Conservation (phyloP, 2,797 vertebrate species). For the Hylomyscus alleni region DNA sequence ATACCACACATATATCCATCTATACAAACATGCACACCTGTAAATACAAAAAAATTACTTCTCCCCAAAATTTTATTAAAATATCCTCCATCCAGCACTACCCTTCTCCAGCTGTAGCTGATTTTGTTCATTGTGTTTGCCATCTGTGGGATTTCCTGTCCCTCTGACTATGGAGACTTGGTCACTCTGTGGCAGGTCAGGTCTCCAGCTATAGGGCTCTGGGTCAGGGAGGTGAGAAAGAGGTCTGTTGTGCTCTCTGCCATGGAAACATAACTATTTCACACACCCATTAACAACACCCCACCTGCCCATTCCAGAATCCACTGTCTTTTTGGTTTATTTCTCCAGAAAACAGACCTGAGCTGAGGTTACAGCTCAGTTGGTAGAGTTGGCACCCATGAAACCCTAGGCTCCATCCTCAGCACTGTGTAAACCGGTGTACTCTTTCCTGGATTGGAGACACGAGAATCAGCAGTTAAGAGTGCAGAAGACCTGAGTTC, state of each 20-base stretch:
- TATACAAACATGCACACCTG: no score
- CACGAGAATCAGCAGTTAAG: not conserved
- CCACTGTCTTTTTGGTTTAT: not conserved
- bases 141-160: not conserved
- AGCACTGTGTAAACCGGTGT: not conserved
- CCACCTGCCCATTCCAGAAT: not conserved
- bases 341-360: not conserved
- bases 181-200: not conserved
- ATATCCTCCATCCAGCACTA: not conserved
- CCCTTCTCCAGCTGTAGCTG: not conserved
- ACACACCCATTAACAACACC: not conserved
- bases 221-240: no score
- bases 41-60: not conserved
- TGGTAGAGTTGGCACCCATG: not conserved
- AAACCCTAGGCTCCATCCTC: not conserved
- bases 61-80: not conserved
- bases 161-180: not conserved
- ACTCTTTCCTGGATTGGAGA: not conserved
- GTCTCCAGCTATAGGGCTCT: not conserved
- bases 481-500: not conserved
- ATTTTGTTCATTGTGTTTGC: not conserved
- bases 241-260: not conserved
- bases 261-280: not conserved
- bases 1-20: no score
- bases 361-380: not conserved